These are phyloP conservation scores for Thermophis baileyi DNA, from an alignment of 2,113 vertebrate genomes.

Conservation along the genomic window DNA sequence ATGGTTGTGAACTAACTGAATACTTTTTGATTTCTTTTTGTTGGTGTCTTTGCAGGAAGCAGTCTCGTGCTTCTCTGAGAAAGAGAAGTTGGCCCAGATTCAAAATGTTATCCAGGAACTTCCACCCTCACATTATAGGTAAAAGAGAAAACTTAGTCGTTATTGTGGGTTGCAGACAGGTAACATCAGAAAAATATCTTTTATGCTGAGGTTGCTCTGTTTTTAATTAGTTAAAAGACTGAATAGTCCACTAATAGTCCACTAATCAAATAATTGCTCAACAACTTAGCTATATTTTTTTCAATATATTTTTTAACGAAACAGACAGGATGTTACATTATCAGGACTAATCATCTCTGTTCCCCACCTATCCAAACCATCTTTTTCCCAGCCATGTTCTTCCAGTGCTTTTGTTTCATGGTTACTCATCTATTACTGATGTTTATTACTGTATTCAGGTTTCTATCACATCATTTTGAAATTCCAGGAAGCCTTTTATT, in stretches of 20 bases:
- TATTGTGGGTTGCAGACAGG: background rate
- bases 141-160: slow-evolving; percentile 23
- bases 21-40: background rate
- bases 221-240: background rate
- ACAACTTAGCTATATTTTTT: background rate
- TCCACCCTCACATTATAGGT: slow-evolving; percentile 91
- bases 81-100: slow-evolving; percentile 82
- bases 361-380: too few relatives aligned
- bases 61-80: slow-evolving; percentile 77
- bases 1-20: background rate
- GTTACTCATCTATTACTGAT: background rate
- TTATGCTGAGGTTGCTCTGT: background rate
- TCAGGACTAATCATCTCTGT: background rate
- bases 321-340: background rate
- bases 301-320: background rate
- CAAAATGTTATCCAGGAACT: slow-evolving; percentile 90
- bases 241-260: background rate
- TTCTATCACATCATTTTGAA: background rate
- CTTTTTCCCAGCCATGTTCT: background rate
- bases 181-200: background rate
- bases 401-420: background rate
- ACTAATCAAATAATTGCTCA: background rate
- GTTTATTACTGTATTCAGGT: background rate
- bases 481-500: background rate
- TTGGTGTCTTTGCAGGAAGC: slow-evolving; percentile 70